Evolutionary conservation across 2,888 invertebrate species (phyloP), one percentile per base, ranked within the genome.

Genomic region (Catocala fraxini): DNA sequence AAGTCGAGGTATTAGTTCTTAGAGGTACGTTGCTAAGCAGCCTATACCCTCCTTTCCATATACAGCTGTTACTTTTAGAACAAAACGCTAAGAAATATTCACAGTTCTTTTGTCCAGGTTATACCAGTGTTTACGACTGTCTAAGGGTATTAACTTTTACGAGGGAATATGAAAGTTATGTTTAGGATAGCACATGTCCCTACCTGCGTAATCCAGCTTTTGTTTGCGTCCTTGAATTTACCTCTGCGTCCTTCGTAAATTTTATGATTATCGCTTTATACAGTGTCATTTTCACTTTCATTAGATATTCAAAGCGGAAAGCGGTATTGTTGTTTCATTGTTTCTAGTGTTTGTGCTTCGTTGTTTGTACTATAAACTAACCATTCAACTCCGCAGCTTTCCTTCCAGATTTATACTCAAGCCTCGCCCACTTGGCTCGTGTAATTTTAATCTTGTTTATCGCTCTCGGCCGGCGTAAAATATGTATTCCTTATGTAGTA

Each of bases 381-480:
- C 78, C 75, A 71, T 77, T 77, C 73, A 77, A 73, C 76, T 71
- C 58, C 65, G 65, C 65, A 63, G 77, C 73, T 79, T 79, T 75
- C 59, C 61, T 71, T 58, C 46, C 59, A 83, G 86, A 88, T 88
- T 88, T 86, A 89, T 83, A 67, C 62, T 59, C 75, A 63, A 65
- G 70, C 47, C 73, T 77, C 79, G 77, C 80, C 80, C 79, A 81
- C 76, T 81, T 71, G 56, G 71, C 77, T 71, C 70, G 64, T 88
- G 87, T 88, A 89, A 89, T 89, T 87, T 88, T 88, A 89, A 89
- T 88, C 84, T 85, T 87, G 83, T 91, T 89, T 90, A 87, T 86
- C 65, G 83, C 75, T 69, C 68, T 75, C 68, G 55, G 63, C 70
- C 66, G 47, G 64, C 65, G 74, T 78, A 85, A 67, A 83, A 77